These are phyloP conservation scores for Lacerta bilineata DNA, from an alignment of 2,797 vertebrate genomes.

Conservation along the genomic window DNA sequence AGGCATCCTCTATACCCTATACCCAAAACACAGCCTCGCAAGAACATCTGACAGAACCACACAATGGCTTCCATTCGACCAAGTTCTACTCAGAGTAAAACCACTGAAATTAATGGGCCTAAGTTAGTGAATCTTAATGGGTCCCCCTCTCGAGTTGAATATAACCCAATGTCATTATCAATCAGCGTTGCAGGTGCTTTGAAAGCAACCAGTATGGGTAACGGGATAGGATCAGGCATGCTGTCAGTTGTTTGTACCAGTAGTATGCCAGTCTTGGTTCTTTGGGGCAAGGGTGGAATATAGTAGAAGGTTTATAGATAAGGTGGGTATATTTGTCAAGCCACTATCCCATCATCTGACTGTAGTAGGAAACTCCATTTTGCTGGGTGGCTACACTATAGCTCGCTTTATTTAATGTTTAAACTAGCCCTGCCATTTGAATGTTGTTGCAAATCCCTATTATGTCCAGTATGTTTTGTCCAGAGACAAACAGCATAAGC, in stretches of 20 bases:
- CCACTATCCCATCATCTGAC: not conserved
- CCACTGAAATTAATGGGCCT: no score
- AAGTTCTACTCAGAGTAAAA: no score
- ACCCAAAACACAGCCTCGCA: not conserved
- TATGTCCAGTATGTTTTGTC: conserved; percentile 10
- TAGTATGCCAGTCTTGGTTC: not conserved
- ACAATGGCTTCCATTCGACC: not conserved
- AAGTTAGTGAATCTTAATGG: no score
- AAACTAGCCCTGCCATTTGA: conserved; percentile 3
- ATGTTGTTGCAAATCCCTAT: not conserved
- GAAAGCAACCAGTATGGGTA: not conserved
- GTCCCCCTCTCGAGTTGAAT: no score
- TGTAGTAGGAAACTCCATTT: not conserved
- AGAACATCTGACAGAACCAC: not conserved
- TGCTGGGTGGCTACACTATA: not conserved
- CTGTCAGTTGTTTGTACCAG: not conserved
- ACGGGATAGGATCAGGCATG: not conserved
- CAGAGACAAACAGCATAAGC: not conserved
- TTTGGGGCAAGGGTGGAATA: not conserved
- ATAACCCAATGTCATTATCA: not conserved
- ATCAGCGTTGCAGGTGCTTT: not conserved
- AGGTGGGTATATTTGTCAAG: not conserved
- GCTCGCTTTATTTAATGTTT: conserved; percentile 5
- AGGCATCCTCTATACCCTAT: not conserved
- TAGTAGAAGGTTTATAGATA: not conserved